Base-by-base conservation (phyloP, 1,140 invertebrate genomes). In the Atta texana region DNA sequence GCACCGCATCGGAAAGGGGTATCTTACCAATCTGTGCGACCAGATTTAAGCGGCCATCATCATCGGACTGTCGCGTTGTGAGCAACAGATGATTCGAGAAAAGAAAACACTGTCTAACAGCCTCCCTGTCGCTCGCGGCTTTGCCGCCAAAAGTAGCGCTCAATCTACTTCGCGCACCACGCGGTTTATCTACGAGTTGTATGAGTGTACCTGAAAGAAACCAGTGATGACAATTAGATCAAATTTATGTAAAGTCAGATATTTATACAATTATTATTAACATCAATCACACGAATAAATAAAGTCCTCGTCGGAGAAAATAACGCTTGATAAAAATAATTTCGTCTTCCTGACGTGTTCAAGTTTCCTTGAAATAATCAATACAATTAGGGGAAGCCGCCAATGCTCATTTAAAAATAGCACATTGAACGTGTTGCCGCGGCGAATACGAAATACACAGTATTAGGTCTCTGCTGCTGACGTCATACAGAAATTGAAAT, bases 11-110 rank as follows among this genome's bases (percentile, higher is more conserved):
- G 49, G 97, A 97, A 31, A 99, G 96, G 1, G 98, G 97, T 90
- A 99, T 97, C 92, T 98, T 97, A 2, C 98, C 98, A 78, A 97
- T 96, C 59, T 97, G 97, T 68, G 98, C 97, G 16, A 98, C 97
- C 39, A 98, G 95, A 95, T 98, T 98, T 12, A 99, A 96, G 85
- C 98, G 96, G 16, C 98, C 98, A 87, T 97, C 98, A 10, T 93
- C 92, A 57, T 92, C 92, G 5, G 91, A 93, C 91, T 94, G 96
- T 94, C 97, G 96, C 24, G 97, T 98, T 1, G 98, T 97, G 18
- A 98, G 94, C 81, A 98, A 96, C 86, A 98, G 96, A 94, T 98
- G 98, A 96, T 98, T 98, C 74, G 98, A 98, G 95, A 98, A 98
- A 7, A 98, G 96, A 93, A 98, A 98, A 63, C 98, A 98, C 92